These are phyloP conservation scores for Drosophila biarmipes DNA, from an alignment of 1,140 invertebrate species.

Conservation along the genomic window DNA sequence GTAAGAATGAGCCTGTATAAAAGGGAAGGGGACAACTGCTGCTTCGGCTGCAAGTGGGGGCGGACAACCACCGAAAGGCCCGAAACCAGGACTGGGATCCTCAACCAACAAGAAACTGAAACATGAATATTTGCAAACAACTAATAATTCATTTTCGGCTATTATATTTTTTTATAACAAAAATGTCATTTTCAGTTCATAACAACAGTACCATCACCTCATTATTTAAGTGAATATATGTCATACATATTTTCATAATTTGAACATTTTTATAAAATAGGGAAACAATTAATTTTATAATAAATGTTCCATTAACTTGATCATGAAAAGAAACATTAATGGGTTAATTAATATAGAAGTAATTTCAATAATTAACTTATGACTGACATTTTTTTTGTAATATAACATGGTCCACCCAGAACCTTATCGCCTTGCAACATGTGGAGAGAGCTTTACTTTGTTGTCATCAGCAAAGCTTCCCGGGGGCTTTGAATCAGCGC, in stretches of 20 bases:
- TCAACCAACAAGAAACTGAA: slow-evolving; percentile 2
- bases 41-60: slow-evolving; percentile 25
- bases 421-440: slow-evolving; percentile 1
- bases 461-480: slow-evolving; percentile 30
- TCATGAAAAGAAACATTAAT: too few relatives aligned
- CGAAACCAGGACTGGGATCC: background rate
- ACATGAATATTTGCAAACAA: background rate
- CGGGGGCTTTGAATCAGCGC: slow-evolving; percentile 17
- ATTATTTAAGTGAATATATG: background rate
- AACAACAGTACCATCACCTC: background rate
- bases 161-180: background rate
- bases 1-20: slow-evolving; percentile 10
- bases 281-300: background rate
- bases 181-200: too few relatives aligned
- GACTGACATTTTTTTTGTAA: too few relatives aligned
- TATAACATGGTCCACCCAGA: background rate
- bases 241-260: background rate
- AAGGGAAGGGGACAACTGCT: slow-evolving; percentile 12
- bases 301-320: too few relatives aligned
- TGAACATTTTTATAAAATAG: background rate
- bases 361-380: too few relatives aligned
- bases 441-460: slow-evolving; percentile 31
- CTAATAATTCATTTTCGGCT: too few relatives aligned
- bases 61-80: background rate
- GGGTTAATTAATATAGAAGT: too few relatives aligned